A percentile compares a stretch with the other conserved stretches of the same genome.
Conservation (phyloP, 2,797 vertebrate genomes). For the Spatula versicolor region DNA sequence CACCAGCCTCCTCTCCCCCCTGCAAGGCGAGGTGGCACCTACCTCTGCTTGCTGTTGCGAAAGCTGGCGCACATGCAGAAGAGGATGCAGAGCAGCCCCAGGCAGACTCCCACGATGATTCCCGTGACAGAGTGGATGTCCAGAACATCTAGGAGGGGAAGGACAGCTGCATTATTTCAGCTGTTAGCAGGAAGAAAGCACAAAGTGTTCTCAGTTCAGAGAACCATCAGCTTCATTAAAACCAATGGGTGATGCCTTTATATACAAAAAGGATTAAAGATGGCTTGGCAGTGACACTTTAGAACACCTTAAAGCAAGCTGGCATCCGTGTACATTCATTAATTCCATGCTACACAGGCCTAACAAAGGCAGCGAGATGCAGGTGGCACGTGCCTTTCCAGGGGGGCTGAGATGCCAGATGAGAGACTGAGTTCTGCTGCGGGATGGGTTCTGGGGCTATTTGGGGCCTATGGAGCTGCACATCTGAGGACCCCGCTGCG, state of each 20-base stretch:
- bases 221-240: not conserved
- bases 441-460: not conserved
- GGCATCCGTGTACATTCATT: not conserved
- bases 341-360: not conserved
- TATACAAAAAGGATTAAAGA: not conserved
- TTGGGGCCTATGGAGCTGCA: not conserved
- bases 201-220: not conserved
- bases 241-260: not conserved
- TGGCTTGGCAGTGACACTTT: not conserved
- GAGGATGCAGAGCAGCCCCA: conserved; percentile 93
- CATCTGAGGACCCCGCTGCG: not conserved
- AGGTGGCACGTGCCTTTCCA: not conserved
- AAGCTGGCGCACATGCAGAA: conserved; percentile 97
- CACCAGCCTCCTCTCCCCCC: not conserved
- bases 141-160: conserved; percentile 83
- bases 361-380: not conserved
- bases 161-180: not conserved
- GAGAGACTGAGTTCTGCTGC: not conserved
- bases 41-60: conserved; percentile 90
- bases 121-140: conserved; percentile 94
- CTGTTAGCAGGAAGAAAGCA: not conserved
- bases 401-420: not conserved
- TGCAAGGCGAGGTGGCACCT: not conserved
- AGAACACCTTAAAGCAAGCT: not conserved
- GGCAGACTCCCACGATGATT: conserved; percentile 94